These are phyloP conservation scores for Spongia lamella DNA, from an alignment of 37 sponge, comb jelly and placozoan genomes.

Conservation along the genomic window DNA sequence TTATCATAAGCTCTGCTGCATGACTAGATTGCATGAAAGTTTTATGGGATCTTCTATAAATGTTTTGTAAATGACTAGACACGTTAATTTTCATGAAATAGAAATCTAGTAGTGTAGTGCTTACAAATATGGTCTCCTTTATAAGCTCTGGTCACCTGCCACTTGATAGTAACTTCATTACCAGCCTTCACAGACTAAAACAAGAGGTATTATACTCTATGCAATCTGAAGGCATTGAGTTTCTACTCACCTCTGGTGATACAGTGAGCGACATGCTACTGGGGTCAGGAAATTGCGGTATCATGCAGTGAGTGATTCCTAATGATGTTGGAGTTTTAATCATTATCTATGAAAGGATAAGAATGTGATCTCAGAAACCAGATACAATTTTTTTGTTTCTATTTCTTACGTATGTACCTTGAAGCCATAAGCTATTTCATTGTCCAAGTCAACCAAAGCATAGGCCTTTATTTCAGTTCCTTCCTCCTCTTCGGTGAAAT, in stretches of 20 bases:
- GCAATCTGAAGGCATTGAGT: too few relatives aligned
- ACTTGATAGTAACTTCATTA: slow-evolving; percentile 29
- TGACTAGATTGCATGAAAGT: too few relatives aligned
- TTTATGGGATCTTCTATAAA: too few relatives aligned
- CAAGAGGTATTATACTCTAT: neutral
- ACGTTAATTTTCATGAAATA: too few relatives aligned
- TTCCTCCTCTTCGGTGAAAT: slow-evolving; percentile 27
- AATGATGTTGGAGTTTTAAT: too few relatives aligned
- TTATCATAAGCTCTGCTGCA: too few relatives aligned
- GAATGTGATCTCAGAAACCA: neutral
- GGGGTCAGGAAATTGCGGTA: too few relatives aligned
- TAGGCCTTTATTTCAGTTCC: slow-evolving; percentile 7
- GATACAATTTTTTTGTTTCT: neutral
- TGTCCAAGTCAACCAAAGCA: slow-evolving; percentile 46
- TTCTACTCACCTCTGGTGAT: too few relatives aligned
- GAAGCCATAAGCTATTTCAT: slow-evolving; percentile 32
- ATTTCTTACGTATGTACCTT: slow-evolving; percentile 42
- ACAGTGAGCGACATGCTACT: too few relatives aligned
- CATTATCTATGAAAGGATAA: too few relatives aligned
- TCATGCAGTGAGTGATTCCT: too few relatives aligned
- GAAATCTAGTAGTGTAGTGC: neutral
- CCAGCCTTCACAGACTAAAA: slow-evolving; percentile 13
- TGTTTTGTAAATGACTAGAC: too few relatives aligned
- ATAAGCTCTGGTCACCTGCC: slow-evolving; percentile 41
- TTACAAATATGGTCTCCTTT: slow-evolving; percentile 26